A percentile compares a stretch with the other conserved stretches of the same genome.
These are phyloP conservation scores for Coenobita brevimanus DNA, from an alignment of 1,140 invertebrate genomes.

Conservation along the genomic window DNA sequence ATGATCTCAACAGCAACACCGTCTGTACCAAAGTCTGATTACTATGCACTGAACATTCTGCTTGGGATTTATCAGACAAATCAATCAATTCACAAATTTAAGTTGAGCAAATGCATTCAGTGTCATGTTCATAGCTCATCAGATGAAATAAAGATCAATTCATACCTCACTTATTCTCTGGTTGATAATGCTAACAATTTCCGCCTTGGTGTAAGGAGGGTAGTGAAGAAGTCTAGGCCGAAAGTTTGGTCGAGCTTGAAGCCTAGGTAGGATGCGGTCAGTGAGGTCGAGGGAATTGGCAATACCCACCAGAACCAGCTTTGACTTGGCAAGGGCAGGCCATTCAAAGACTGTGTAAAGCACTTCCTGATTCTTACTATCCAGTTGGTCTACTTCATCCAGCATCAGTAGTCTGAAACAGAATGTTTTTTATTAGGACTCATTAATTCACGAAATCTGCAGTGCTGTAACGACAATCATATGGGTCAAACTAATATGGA, in stretches of 20 bases:
- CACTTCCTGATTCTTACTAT: slow-evolving; percentile 87
- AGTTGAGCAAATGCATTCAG: background rate
- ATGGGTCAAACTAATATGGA: too few species aligned
- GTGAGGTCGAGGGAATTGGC: slow-evolving; percentile 97
- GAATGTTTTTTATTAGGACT: background rate
- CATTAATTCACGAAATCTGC: background rate
- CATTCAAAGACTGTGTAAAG: slow-evolving; percentile 96
- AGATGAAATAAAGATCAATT: background rate
- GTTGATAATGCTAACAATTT: slow-evolving; percentile 85
- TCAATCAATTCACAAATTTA: background rate
- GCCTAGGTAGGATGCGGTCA: slow-evolving; percentile 88
- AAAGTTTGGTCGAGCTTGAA: slow-evolving; percentile 78
- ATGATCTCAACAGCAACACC: too few species aligned
- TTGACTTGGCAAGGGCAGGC: slow-evolving; percentile 82
- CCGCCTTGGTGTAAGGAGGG: slow-evolving; percentile 90
- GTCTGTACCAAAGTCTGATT: too few species aligned
- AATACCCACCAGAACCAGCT: slow-evolving; percentile 91
- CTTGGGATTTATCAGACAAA: too few species aligned
- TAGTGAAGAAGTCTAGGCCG: slow-evolving; percentile 86
- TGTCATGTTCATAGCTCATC: background rate
- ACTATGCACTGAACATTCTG: too few species aligned
- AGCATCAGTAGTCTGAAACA: slow-evolving; percentile 77
- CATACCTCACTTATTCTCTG: slow-evolving; percentile 80
- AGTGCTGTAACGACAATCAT: too few species aligned
- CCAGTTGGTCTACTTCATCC: slow-evolving; percentile 97